Conservation (phyloP, 2,113 vertebrate genomes). For the Nestor notabilis region DNA sequence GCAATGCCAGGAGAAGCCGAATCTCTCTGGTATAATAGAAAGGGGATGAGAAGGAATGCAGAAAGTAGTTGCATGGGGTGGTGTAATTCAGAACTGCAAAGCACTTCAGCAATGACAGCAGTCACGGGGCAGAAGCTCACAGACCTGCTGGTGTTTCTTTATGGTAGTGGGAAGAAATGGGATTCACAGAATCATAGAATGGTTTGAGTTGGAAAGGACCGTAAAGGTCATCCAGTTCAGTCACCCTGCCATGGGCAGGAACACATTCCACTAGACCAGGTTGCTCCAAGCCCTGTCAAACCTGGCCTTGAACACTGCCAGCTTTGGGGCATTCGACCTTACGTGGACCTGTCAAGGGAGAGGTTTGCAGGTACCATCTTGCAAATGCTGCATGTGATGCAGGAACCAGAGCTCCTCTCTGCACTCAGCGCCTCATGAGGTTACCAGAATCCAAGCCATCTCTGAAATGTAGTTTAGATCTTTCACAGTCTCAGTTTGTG, state of each 20-base stretch:
- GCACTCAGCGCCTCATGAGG: background rate
- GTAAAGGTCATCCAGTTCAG: background rate
- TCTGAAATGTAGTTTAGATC: background rate
- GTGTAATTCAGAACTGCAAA: background rate
- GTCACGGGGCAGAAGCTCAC: background rate
- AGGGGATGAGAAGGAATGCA: background rate
- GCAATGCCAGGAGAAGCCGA: background rate
- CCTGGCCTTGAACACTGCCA: background rate
- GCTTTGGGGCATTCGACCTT: background rate
- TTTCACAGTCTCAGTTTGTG: background rate
- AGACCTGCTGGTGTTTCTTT: background rate
- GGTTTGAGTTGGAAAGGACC: background rate
- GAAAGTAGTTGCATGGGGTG: background rate
- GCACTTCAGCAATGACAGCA: background rate
- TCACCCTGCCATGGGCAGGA: too few relatives aligned
- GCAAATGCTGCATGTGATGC: fast-evolving
- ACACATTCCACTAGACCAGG: too few relatives aligned
- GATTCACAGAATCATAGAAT: fast-evolving
- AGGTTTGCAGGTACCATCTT: background rate
- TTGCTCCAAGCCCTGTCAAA: background rate
- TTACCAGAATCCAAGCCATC: background rate
- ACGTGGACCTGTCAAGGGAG: background rate
- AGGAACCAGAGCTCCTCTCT: background rate
- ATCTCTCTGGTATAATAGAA: background rate
- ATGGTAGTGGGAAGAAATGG: background rate